phyloP scores from a whole-genome alignment of 2,113 vertebrate species.

The Agelaius phoeniceus region DNA sequence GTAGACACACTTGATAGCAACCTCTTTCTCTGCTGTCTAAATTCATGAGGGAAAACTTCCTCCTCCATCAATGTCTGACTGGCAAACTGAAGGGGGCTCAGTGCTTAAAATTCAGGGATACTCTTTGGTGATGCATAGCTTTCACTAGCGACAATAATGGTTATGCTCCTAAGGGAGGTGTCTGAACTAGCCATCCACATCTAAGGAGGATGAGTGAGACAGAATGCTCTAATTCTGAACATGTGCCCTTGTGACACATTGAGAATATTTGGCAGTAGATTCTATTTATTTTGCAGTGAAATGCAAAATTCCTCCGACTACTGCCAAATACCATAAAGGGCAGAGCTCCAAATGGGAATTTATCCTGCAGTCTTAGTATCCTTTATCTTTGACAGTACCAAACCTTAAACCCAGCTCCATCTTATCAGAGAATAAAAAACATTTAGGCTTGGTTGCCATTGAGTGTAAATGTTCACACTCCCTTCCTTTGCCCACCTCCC shows the following conservation, averaged over 20 bases:
- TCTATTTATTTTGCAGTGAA: neutral
- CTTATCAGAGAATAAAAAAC: neutral
- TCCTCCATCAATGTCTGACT: neutral
- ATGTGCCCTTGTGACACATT: neutral
- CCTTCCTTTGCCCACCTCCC: neutral
- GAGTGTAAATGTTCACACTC: neutral
- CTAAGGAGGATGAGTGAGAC: neutral
- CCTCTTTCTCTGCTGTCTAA: neutral
- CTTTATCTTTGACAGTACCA: neutral
- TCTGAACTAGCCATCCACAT: neutral
- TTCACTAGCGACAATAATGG: neutral
- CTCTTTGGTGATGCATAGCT: neutral
- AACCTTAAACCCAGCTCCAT: neutral
- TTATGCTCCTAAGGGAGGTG: neutral
- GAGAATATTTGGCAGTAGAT: neutral
- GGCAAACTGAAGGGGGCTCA: neutral
- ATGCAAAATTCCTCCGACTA: neutral
- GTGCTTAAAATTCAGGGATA: neutral
- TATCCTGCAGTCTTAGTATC: neutral
- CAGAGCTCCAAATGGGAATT: neutral
- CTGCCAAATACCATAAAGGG: neutral
- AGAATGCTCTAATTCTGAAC: neutral
- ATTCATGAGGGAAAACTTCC: neutral
- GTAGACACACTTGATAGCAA: rapidly evolving
- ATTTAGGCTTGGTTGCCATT: neutral